These are phyloP conservation scores for Whitmania pigra DNA, from an alignment of 1,140 invertebrate species.

Conservation along the genomic window DNA sequence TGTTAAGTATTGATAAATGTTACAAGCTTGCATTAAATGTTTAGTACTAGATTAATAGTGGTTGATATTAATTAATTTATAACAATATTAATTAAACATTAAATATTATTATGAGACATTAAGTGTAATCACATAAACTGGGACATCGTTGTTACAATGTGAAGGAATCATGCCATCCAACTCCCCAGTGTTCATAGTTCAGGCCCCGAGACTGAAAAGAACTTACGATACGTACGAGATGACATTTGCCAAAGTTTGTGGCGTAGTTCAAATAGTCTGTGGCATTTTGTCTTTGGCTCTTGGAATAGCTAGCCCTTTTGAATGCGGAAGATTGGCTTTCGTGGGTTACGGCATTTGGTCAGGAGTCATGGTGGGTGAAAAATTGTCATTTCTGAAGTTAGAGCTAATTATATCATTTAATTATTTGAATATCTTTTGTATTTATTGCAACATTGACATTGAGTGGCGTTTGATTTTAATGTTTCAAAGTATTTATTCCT, in stretches of 20 bases:
- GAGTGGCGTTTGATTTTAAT: too few relatives aligned
- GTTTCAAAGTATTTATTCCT: too few relatives aligned
- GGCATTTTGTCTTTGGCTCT: slow-evolving; percentile 10
- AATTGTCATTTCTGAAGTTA: not conserved
- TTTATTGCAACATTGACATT: too few relatives aligned
- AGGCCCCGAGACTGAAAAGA: not conserved
- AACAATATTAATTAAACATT: too few relatives aligned
- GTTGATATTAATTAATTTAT: too few relatives aligned
- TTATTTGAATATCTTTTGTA: not conserved
- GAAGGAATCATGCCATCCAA: not conserved
- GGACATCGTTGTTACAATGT: not conserved
- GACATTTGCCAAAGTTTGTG: not conserved
- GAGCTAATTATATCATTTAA: not conserved
- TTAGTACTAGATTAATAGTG: too few relatives aligned
- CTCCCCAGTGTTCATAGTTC: not conserved
- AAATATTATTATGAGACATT: too few relatives aligned
- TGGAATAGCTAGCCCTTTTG: slow-evolving; percentile 3
- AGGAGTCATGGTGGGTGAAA: slow-evolving; percentile 1
- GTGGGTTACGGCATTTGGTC: slow-evolving; percentile 1
- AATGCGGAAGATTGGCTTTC: slow-evolving; percentile 1
- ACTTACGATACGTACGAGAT: slow-evolving; percentile 10
- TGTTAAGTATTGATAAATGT: too few relatives aligned
- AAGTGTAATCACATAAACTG: not conserved
- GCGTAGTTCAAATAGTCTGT: not conserved
- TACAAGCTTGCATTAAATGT: too few relatives aligned